Percentiles rank a stretch among this genome's conserved stretches.
Conservation (phyloP, 2,113 vertebrate species). For the Penelope pileata region DNA sequence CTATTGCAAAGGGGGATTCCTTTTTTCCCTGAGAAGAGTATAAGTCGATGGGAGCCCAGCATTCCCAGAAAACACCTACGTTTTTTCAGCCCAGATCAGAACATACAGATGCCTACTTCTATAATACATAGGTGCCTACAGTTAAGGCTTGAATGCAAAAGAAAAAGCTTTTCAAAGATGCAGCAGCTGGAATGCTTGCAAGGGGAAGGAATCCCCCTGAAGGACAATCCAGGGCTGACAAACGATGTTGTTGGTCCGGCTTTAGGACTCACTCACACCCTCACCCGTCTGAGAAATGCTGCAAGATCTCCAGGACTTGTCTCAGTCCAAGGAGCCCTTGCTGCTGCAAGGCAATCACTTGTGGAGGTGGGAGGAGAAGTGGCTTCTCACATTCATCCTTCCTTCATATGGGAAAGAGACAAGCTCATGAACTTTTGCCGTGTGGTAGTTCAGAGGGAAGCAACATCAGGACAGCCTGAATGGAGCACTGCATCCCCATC, state of each 20-base stretch:
- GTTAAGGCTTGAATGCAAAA: not conserved
- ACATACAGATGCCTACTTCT: not conserved
- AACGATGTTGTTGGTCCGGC: not conserved
- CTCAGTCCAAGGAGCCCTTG: not conserved
- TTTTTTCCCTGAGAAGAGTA: not conserved
- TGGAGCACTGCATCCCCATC: accelerated
- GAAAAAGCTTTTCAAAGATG: not conserved
- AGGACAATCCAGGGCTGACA: not conserved
- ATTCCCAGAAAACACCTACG: not conserved
- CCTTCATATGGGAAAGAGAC: not conserved
- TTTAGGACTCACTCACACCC: not conserved
- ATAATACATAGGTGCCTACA: too few relatives aligned
- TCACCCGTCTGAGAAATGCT: not conserved
- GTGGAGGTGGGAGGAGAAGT: not conserved
- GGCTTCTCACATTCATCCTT: not conserved
- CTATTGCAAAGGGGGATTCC: not conserved
- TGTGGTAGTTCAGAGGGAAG: accelerated
- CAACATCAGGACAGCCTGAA: not conserved
- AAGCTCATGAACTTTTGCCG: not conserved
- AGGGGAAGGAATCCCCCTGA: not conserved
- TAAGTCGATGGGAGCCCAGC: accelerated
- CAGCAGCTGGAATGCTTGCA: not conserved
- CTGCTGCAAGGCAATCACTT: not conserved
- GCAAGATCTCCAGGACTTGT: not conserved
- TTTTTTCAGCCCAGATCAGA: not conserved